Conservation (phyloP, 2,113 vertebrate species). For the Balaeniceps rex region DNA sequence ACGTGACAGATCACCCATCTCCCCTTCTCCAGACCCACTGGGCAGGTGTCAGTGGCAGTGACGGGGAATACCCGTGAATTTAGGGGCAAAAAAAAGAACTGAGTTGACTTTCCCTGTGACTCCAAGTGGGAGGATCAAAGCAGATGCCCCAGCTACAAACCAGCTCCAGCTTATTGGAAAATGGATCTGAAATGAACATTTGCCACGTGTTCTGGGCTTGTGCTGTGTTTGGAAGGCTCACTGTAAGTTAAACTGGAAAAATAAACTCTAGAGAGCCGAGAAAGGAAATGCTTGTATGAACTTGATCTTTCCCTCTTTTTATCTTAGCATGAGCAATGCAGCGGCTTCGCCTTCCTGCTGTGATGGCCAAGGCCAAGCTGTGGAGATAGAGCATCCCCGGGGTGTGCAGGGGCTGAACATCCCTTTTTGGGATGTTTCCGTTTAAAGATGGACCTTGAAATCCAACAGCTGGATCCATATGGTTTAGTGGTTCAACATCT, state of each 20-base stretch:
- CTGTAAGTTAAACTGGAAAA: neutral
- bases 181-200: neutral
- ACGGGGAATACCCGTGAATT: neutral
- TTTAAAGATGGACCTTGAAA: neutral
- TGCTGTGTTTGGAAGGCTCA: neutral
- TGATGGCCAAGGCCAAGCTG: neutral
- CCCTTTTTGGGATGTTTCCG: neutral
- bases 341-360: neutral
- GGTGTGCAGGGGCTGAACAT: neutral
- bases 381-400: neutral
- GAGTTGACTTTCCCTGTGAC: neutral
- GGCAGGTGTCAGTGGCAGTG: neutral
- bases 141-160: neutral
- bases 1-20: neutral
- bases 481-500: neutral
- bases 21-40: neutral
- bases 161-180: neutral
- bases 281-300: conserved; percentile 11
- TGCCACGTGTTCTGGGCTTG: neutral
- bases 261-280: neutral
- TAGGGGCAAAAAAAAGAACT: neutral
- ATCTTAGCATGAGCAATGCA: neutral
- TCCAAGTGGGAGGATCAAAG: neutral
- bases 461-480: neutral
- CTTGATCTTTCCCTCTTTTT: neutral